These are phyloP conservation scores for Xerus rutilus DNA, from an alignment of 2,797 vertebrate genomes.

Conservation along the genomic window DNA sequence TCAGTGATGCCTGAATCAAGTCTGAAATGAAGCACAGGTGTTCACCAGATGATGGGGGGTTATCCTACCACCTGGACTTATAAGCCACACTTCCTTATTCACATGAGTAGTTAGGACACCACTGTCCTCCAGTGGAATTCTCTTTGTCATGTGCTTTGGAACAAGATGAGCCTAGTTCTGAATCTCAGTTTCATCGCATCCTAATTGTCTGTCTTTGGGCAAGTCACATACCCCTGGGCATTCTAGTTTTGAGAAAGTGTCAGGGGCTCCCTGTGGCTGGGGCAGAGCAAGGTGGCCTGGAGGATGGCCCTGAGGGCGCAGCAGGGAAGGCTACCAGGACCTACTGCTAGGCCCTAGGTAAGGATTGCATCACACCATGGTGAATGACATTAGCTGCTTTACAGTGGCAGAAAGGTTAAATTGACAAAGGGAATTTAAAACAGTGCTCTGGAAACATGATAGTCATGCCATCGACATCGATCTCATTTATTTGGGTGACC, in stretches of 20 bases:
- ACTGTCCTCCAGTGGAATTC: neutral
- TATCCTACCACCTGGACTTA: neutral
- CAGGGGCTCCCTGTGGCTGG: neutral
- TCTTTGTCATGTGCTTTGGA: neutral
- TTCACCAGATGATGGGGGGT: neutral
- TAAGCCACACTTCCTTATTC: neutral
- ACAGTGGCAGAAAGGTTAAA: neutral
- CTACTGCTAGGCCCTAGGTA: neutral
- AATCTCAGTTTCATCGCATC: neutral
- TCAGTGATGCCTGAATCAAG: neutral
- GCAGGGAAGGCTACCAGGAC: neutral
- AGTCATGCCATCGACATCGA: neutral
- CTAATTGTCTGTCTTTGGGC: neutral
- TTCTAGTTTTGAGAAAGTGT: neutral
- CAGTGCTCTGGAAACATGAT: neutral
- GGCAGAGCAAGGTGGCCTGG: neutral
- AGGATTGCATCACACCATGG: neutral
- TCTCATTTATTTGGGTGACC: neutral
- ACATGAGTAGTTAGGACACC: neutral
- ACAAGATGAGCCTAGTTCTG: neutral
- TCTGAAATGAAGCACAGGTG: neutral
- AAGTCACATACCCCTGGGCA: neutral
- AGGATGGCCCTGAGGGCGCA: neutral
- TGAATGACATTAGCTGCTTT: neutral
- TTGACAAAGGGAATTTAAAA: neutral